phyloP scores from a whole-genome alignment of 2,797 vertebrate species.

The Hirundo rustica region DNA sequence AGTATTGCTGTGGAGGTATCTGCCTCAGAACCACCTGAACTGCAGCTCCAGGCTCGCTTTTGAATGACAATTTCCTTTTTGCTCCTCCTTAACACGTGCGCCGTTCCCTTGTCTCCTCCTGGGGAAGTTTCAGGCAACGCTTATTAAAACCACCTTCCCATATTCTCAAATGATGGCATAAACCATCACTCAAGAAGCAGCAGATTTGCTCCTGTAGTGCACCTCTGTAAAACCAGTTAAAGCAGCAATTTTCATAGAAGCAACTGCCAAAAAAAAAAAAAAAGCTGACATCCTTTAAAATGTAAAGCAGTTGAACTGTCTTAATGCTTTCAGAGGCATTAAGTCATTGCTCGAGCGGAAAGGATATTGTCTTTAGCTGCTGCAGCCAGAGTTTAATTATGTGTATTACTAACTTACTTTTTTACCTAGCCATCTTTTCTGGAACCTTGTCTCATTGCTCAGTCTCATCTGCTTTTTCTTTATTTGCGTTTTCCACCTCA shows the following conservation, averaged over 20 bases:
- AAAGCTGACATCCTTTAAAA: background rate
- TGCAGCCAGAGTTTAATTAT: background rate
- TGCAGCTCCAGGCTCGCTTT: constrained; percentile 52
- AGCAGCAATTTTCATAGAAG: background rate
- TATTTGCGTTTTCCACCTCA: constrained; percentile 47
- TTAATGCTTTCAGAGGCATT: constrained; percentile 38
- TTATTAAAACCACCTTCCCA: background rate
- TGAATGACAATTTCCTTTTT: constrained; percentile 66
- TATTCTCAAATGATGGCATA: background rate
- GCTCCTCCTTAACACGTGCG: background rate
- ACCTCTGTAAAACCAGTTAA: background rate
- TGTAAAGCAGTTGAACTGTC: background rate
- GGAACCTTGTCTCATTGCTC: constrained; percentile 60
- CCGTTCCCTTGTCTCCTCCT: background rate
- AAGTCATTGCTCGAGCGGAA: background rate
- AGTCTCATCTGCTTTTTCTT: constrained; percentile 63
- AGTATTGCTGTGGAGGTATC: constrained; percentile 96
- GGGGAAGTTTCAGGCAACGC: background rate
- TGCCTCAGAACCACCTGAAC: constrained; percentile 59
- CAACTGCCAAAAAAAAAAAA: background rate
- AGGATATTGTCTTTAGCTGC: constrained; percentile 59
- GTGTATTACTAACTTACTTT: constrained; percentile 1
- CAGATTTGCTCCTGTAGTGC: background rate
- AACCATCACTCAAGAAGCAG: background rate
- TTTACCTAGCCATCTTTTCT: constrained; percentile 57